Base-by-base conservation (phyloP, 1,140 invertebrate genomes). In the Temnothorax longispinosus region DNA sequence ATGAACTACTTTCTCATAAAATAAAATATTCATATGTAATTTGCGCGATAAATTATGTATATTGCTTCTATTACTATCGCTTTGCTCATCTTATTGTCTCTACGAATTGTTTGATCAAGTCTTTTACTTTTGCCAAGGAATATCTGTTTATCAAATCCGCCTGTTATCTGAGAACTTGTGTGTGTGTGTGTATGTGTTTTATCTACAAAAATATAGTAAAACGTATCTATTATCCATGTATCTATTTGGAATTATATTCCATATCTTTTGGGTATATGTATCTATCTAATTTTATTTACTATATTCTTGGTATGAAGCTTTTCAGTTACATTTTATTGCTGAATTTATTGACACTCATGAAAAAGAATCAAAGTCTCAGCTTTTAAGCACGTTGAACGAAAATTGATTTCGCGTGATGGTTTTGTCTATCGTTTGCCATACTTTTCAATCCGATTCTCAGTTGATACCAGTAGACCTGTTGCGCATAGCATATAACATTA, bases 401-500 rank as follows among this genome's bases (percentile, higher is more conserved):
- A 56, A 21, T 56, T 75, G 8, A 76, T 60, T 76, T 76, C 21
- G 13, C 38, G 21, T 21, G 4, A 60, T 76, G 32, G 15, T 76
- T 41, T 44, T 21, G 10, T 44, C 54, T 60, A 60, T 76, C 4
- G 15, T 75, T 75, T 64, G 38, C 52, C 41, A 32, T n/a, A 76
- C 38, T 76, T 60, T 41, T 64, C 21, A 15, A 75, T 75, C 13
- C 3, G 18, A 77, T 32, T 10, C 8, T 5, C 38, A 58, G n/a
- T 47, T 65, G n/a, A 65, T 78, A 65, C 5, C 6, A 78, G 76
- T 71, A 81, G 47, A 71, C 8, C 38, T 47, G 15, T 18, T 77
- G 5, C 38, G 32, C 38, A n/a, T 62, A 76, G 35, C 41, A 52
- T 67, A 65, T 52, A 81, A 89, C 58, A 78, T 77, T 18, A 15